Evolutionary conservation across 1,140 invertebrate genomes (phyloP), one percentile per base, ranked within the genome.

Genomic region (Drosophila teissieri): DNA sequence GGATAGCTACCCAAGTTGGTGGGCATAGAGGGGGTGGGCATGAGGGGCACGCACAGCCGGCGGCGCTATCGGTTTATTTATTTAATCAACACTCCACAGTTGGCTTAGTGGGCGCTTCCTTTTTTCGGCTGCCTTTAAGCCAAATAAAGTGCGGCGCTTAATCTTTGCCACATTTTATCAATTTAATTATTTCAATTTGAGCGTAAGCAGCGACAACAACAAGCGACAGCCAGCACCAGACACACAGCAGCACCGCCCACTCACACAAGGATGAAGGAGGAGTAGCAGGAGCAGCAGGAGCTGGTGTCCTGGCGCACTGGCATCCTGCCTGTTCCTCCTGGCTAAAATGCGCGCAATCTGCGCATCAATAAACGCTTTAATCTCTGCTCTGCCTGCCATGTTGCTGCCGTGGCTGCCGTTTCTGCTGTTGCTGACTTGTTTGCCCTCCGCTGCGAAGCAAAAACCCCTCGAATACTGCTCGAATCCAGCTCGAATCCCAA

Each of bases 131-230:
- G 84, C 80, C 84, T 89, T 89, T 89, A 84, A 84, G 84, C 80
- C 80, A 89, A 89, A 89, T 83, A 89, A 89, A 89, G 84, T 89
- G 84, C 84, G 79, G 73, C 84, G 84, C 84, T 89, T 89, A 89
- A 89, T 89, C 84, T 89, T 89, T 89, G 84, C 84, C 84, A 89
- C 84, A 89, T 89, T 89, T 89, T 89, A 89, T 89, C 84, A 89
- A 89, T 89, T 89, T 89, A 89, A 89, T 89, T 89, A 89, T 89
- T 89, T 89, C 84, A 89, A 89, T 89, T 89, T 89, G 80, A 88
- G 84, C 84, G 84, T 89, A 89, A 89, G 83, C 83, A 88, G 80
- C 70, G 61, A 49, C 78, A 83, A 44, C 70, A 65, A 37, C 74
- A 76, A 52, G 72, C 51, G 53, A 70, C 77, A 80, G 46, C 76